phyloP scores from a whole-genome alignment of 2,888 invertebrate genomes.

The Chouioia cunea region DNA sequence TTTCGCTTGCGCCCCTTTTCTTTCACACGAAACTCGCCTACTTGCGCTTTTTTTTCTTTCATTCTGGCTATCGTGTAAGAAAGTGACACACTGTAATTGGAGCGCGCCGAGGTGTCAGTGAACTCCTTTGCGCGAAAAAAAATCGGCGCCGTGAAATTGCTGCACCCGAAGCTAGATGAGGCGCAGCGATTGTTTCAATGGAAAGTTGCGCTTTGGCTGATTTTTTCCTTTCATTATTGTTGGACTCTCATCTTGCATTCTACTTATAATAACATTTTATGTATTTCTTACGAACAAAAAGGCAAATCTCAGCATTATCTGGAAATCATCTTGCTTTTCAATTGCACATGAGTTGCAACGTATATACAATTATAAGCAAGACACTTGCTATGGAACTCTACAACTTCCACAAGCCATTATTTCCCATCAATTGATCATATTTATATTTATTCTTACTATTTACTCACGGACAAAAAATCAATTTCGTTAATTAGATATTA shows the following conservation, averaged over 20 bases:
- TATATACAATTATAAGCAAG: too few relatives aligned
- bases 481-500: too few relatives aligned
- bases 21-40: constrained; percentile 24
- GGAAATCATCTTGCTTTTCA: constrained; percentile 22
- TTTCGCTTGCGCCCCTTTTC: background rate
- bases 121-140: constrained; percentile 24
- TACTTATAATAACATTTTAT: too few relatives aligned
- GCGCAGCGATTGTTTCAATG: constrained; percentile 14
- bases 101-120: constrained; percentile 34
- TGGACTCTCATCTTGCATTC: background rate
- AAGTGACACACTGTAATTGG: constrained; percentile 40
- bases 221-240: background rate
- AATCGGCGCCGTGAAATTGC: constrained; percentile 27
- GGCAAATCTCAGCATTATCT: constrained; percentile 4
- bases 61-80: constrained; percentile 28
- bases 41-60: constrained; percentile 38
- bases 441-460: too few relatives aligned
- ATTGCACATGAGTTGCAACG: constrained; percentile 8
- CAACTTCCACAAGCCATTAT: too few relatives aligned
- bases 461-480: too few relatives aligned
- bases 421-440: too few relatives aligned
- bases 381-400: too few relatives aligned
- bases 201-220: constrained; percentile 11
- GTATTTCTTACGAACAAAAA: background rate
- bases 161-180: constrained; percentile 12